Evolutionary conservation across 1,140 invertebrate genomes (phyloP).

Genomic region (Capitella teleta): DNA sequence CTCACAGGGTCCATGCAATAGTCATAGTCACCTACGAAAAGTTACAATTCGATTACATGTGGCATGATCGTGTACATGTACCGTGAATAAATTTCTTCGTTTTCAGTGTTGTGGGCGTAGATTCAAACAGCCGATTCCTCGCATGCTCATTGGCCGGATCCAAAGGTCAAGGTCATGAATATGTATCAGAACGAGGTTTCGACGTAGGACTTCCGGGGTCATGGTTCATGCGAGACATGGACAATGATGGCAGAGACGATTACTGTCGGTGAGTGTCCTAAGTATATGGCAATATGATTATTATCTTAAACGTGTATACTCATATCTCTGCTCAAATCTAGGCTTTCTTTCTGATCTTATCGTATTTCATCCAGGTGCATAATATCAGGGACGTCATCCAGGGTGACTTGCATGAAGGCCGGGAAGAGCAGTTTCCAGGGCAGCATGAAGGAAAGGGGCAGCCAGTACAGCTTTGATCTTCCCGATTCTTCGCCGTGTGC

Average conservation of each 20-base stretch:
- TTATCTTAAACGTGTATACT: too few species aligned
- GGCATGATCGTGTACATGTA: too few species aligned
- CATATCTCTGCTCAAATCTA: too few species aligned
- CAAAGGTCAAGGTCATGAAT: constrained; percentile 16
- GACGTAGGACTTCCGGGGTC: constrained; percentile 15
- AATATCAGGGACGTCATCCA: constrained; percentile 7
- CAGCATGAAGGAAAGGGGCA: constrained; percentile 16
- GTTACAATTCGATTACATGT: too few species aligned
- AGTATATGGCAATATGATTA: too few species aligned
- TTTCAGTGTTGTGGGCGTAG: constrained; percentile 16
- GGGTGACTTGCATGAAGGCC: constrained; percentile 20
- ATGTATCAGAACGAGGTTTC: constrained; percentile 21
- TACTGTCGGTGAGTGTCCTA: constrained; percentile 25
- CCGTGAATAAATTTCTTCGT: neutral
- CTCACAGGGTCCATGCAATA: too few species aligned
- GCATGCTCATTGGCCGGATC: constrained; percentile 20
- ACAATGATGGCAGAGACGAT: constrained; percentile 23
- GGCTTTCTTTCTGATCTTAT: too few species aligned
- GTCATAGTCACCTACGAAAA: too few species aligned
- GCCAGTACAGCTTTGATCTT: constrained; percentile 19
- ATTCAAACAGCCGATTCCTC: constrained; percentile 15
- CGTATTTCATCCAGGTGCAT: constrained; percentile 18
- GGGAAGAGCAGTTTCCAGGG: constrained; percentile 19
- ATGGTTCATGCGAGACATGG: constrained; percentile 25
- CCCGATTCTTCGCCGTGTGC: constrained; percentile 7